phyloP scores from a whole-genome alignment of 1,140 invertebrate genomes.

The Tigriopus japonicus region DNA sequence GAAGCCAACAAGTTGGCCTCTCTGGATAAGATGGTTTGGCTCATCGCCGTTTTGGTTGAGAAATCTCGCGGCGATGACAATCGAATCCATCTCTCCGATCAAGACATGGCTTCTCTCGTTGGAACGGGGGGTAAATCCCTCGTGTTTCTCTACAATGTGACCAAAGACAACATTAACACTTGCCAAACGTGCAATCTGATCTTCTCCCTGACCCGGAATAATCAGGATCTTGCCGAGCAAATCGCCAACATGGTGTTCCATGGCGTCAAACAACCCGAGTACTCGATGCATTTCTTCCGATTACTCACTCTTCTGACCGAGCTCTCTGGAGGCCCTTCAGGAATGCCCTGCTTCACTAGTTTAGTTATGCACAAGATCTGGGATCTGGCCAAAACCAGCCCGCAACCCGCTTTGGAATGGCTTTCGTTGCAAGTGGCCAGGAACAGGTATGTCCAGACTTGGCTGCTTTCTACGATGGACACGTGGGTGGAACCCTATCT shows the following conservation, averaged over 20 bases:
- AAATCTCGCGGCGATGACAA: conserved; percentile 56
- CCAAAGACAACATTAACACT: conserved; percentile 73
- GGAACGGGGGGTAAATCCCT: conserved; percentile 48
- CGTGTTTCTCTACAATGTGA: conserved; percentile 82
- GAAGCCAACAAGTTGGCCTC: conserved; percentile 61
- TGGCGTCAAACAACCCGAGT: conserved; percentile 14
- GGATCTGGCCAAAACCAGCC: conserved; percentile 72
- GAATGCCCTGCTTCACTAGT: conserved; percentile 69
- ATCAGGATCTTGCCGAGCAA: conserved; percentile 8
- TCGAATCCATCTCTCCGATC: conserved; percentile 47
- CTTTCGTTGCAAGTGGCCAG: conserved; percentile 54
- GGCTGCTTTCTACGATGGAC: conserved; percentile 66
- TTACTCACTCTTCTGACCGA: conserved; percentile 45
- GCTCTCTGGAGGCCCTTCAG: conserved; percentile 43
- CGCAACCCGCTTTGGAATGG: conserved; percentile 78
- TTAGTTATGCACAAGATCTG: conserved; percentile 65
- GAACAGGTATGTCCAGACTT: conserved; percentile 68
- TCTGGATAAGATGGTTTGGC: conserved; percentile 84
- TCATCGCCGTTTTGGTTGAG: conserved; percentile 69
- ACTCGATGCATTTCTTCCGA: conserved; percentile 20
- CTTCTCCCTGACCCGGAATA: conserved; percentile 59
- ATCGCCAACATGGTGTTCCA: conserved; percentile 15
- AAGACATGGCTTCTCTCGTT: conserved; percentile 59
- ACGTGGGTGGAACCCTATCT: conserved; percentile 76
- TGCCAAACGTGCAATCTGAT: conserved; percentile 78